Evolutionary conservation across 2,888 invertebrate genomes (phyloP), one percentile per base, ranked within the genome.

Genomic region (Geotrupes spiniger): DNA sequence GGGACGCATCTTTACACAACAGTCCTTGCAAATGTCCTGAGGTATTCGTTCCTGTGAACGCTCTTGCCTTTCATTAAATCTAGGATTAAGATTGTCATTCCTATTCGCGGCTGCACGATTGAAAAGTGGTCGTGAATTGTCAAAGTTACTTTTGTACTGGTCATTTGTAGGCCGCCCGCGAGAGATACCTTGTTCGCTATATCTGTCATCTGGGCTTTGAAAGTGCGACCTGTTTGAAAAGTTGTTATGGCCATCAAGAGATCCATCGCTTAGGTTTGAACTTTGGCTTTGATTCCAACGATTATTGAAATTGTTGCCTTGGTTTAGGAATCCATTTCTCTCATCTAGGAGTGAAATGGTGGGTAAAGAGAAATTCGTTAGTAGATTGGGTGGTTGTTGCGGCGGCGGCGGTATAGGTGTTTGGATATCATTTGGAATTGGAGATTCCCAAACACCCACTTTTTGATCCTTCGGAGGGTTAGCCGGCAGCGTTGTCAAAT

Each of bases 1-100:
- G 11, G 82, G 78, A 2, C 90, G 87, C 66, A 94, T 78, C 60
- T 87, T 85, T 1, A 93, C 80, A 65, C 89, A 88, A 39, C 74
- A 68, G 6, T 75, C 72, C 46, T 59, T 36, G 10, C 27, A 17
- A 21, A 21, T 21, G 4, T 21, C 21, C 6, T 21, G 21, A 21
- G 21, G 21, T 5, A 12, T 14, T 6, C 15, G 14, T 14, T 27
- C 38, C n/a, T 11, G 15, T 17, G 14, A n/a, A 11, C 14, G 11
- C 2, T 29, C 25, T 11, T 60, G 4, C 58, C 57, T 3, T n/a
- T 43, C 36, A 36, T 43, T 17, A 31, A 10, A 29, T 31, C 31
- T 12, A 28, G 6, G 14, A 10, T 31, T 42, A 29, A 42, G 15
- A n/a, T 26, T 26, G 9, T 26, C 16, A n/a, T 9, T 12, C 8